phyloP scores from a whole-genome alignment of 1,140 invertebrate genomes.

The Proctacanthus coquilletti region DNA sequence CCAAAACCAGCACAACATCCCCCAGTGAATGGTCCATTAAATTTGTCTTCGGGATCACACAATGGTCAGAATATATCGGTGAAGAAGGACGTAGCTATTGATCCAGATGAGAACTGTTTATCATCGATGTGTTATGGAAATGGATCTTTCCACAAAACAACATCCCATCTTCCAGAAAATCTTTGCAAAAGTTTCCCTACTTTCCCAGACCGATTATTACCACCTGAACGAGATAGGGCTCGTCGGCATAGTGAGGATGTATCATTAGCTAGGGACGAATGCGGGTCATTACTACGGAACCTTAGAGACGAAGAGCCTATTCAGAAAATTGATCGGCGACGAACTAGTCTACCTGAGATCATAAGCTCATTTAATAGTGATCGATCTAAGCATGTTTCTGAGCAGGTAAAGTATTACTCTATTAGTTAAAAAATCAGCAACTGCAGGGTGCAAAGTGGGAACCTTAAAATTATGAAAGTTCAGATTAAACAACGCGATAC shows the following conservation, averaged over 20 bases:
- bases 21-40: conserved; percentile 15
- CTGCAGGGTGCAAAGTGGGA: conserved; percentile 16
- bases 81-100: conserved; percentile 28
- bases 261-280: no score
- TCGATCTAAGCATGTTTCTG: no score
- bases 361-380: no score
- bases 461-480: conserved; percentile 19
- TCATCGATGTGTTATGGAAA: no score
- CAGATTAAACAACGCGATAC: no score
- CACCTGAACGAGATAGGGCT: neutral
- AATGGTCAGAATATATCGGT: conserved; percentile 12
- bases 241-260: neutral
- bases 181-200: conserved; percentile 22
- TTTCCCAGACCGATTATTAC: conserved; percentile 7
- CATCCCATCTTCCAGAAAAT: conserved; percentile 22
- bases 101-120: conserved; percentile 16
- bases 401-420: no score
- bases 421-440: conserved; percentile 11
- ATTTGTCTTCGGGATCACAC: neutral
- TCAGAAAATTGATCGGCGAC: no score
- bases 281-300: no score
- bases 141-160: conserved; percentile 18
- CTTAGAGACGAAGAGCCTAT: no score
- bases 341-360: no score
- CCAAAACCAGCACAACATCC: conserved; percentile 19